Percentiles rank a stretch among this genome's conserved stretches.
These are phyloP conservation scores for Epicampocera succincta DNA, from an alignment of 2,888 invertebrate genomes.

Conservation along the genomic window DNA sequence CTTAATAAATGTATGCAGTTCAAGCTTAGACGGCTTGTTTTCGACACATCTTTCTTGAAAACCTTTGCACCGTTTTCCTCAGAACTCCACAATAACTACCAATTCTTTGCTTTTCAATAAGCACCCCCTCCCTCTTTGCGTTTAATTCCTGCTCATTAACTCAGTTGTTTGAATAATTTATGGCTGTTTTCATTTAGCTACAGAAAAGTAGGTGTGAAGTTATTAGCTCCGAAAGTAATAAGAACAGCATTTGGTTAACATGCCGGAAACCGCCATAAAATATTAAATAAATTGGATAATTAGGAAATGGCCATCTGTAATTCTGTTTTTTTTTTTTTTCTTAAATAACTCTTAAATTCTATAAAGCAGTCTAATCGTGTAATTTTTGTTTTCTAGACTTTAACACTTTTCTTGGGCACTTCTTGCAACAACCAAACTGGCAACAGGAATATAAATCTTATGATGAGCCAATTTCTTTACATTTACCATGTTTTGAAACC, in stretches of 20 bases:
- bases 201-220: slow-evolving; percentile 48
- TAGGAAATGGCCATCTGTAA: background rate
- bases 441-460: slow-evolving; percentile 27
- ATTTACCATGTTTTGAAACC: background rate
- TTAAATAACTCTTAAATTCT: background rate
- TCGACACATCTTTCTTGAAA: too few species aligned
- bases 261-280: slow-evolving; percentile 2
- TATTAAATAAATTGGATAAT: background rate
- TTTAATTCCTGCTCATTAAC: too few species aligned
- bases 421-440: background rate
- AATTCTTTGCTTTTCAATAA: slow-evolving; percentile 10
- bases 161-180: slow-evolving; percentile 35
- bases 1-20: too few species aligned
- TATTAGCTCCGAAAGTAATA: slow-evolving; percentile 39
- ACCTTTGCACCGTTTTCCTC: too few species aligned
- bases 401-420: background rate
- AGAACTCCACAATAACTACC: too few species aligned
- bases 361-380: background rate
- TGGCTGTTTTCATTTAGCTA: slow-evolving; percentile 33
- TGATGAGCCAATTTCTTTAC: background rate
- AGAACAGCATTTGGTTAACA: slow-evolving; percentile 42
- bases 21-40: too few species aligned
- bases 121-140: background rate
- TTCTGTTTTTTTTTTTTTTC: background rate
- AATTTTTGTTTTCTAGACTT: too few species aligned